Base-by-base conservation (phyloP, 2,888 invertebrate genomes). In the Dicyrtomina minuta region DNA sequence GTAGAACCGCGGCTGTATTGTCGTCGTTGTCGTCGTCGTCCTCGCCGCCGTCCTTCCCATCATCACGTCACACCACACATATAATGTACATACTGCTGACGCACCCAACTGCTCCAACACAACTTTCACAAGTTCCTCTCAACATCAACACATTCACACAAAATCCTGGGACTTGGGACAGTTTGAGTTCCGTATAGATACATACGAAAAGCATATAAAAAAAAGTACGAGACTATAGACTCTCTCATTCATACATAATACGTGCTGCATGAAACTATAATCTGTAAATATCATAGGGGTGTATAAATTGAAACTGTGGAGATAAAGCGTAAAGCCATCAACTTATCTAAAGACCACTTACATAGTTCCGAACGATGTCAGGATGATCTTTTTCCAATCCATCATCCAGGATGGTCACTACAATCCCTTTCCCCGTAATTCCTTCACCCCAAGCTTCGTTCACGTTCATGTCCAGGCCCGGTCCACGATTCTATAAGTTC, bases 301-400 rank as follows among this genome's bases (percentile, higher is more conserved):
- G 49, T 12, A 26, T 24, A 24, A 60, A 60, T 15, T 15, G 4
- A 60, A 60, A 33, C 8, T 59, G 41, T 22, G 6, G 13, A 26
- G 26, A 56, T 56, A 27, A 56, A 24, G 56, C 20, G 56, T 6
- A 27, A 56, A 24, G 17, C 27, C 56, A 56, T 56, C 22, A 22
- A 56, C n/a, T 22, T 33, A 56, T 33, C 20, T 59, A 59, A 41
- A 59, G 44, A 61, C 27, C 49, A 89, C 93, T 90, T 85, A 96
- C 96, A 83, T 96, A 97, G 85, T 97, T 97, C 78, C 88, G 87
- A 66, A 87, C 83, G 75, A 97, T 87, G 83, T 97, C 97, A 0
- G 96, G 96, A 84, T 97, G 96, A 83, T 94, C 92, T 72, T 92
- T 94, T 82, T 97, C 96, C 49, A 97, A 86, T 27, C 97, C 97